A percentile compares a stretch with the other conserved stretches of the same genome.
These are phyloP conservation scores for Nannospalax galili DNA, from an alignment of 2,113 vertebrate genomes.

Conservation along the genomic window DNA sequence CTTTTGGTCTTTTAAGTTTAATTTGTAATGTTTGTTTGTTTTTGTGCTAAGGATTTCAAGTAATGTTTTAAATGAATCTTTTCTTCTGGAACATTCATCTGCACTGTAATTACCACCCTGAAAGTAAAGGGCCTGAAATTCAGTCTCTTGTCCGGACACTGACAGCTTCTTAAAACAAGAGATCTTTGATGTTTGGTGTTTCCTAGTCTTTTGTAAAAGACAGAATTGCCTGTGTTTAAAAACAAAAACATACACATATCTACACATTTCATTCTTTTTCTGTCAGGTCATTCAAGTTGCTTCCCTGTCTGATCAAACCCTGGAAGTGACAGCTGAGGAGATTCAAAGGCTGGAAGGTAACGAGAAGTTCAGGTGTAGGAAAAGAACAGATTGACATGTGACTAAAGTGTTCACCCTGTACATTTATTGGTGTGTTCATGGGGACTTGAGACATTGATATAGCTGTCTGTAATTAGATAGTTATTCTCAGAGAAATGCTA, in stretches of 20 bases:
- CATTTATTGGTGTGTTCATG: neutral
- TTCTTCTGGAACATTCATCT: slow-evolving; percentile 42
- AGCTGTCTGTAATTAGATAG: slow-evolving; percentile 23
- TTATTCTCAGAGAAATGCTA: neutral
- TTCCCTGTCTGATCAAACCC: slow-evolving; percentile 90
- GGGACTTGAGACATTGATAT: neutral
- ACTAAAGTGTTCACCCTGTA: neutral
- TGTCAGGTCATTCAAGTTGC: slow-evolving; percentile 94
- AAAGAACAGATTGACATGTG: neutral
- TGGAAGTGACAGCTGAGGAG: slow-evolving; percentile 86
- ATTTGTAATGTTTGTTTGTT: neutral
- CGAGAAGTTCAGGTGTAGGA: neutral
- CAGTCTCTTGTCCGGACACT: neutral
- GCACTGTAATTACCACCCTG: neutral
- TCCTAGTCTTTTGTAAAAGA: slow-evolving; percentile 1
- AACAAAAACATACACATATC: neutral
- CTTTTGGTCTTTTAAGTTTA: slow-evolving; percentile 38
- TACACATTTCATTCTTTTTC: slow-evolving; percentile 59
- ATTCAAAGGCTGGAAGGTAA: slow-evolving; percentile 89
- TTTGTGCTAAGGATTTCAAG: neutral
- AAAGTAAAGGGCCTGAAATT: slow-evolving; percentile 17
- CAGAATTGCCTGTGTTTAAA: slow-evolving; percentile 58
- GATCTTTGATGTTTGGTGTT: slow-evolving; percentile 61
- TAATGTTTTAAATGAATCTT: slow-evolving; percentile 50
- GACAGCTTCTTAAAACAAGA: slow-evolving; percentile 49